phyloP scores from a whole-genome alignment of 37 sponge, comb jelly and placozoan genomes.

The Aphrocallistes beatrix region DNA sequence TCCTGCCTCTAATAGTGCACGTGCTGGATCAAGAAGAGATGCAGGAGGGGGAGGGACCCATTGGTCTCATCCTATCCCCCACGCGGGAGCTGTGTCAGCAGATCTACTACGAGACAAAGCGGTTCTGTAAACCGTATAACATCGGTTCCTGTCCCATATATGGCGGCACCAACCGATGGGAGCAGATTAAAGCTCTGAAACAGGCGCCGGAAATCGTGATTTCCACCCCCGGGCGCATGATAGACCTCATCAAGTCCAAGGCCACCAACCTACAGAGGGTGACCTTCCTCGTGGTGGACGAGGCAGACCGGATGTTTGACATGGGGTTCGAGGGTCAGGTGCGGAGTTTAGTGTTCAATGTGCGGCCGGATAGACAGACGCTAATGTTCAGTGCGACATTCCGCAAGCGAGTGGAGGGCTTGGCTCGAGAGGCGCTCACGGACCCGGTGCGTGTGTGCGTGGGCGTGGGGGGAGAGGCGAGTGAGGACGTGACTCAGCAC shows the following conservation, averaged over 20 bases:
- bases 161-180: conserved; percentile 88
- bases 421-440: conserved; percentile 71
- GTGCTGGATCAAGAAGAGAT: conserved; percentile 84
- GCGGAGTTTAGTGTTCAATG: conserved; percentile 72
- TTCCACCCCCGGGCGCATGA: conserved; percentile 92
- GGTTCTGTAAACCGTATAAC: conserved; percentile 74
- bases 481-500: conserved; percentile 86
- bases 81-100: conserved; percentile 97
- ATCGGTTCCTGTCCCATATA: conserved; percentile 64
- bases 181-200: conserved; percentile 79
- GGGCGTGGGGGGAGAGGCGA: conserved; percentile 86
- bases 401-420: conserved; percentile 72
- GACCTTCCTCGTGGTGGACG: conserved; percentile 92
- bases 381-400: conserved; percentile 95
- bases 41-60: conserved; percentile 86
- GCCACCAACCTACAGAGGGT: conserved; percentile 64
- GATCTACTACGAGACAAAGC: conserved; percentile 81
- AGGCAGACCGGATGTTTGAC: conserved; percentile 99
- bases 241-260: conserved; percentile 81
- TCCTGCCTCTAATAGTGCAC: conserved; percentile 83
- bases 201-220: conserved; percentile 86
- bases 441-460: conserved; percentile 79
- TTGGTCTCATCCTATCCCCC: conserved; percentile 86
- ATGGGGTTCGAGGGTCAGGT: conserved; percentile 94
- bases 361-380: conserved; percentile 85